phyloP scores from a whole-genome alignment of 2,113 vertebrate species.

The Halcyon malimbica region DNA sequence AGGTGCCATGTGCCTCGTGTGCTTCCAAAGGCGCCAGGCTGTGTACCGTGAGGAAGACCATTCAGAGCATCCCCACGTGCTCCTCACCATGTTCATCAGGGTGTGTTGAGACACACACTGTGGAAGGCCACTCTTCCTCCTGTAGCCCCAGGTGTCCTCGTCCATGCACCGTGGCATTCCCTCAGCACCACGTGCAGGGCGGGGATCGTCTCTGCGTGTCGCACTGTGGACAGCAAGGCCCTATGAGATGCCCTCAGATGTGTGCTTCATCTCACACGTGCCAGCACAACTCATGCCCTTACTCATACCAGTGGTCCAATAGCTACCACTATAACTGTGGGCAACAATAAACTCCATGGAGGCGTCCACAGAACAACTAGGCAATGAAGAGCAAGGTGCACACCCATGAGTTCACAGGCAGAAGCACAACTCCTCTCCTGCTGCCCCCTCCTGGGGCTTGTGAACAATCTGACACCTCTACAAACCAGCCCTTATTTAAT shows the following conservation, averaged over 20 bases:
- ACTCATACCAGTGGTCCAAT: conserved; percentile 44
- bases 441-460: neutral
- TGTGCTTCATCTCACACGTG: rapidly evolving
- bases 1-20: rapidly evolving
- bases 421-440: neutral
- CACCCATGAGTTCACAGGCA: neutral
- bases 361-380: too few species aligned
- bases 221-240: neutral
- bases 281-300: neutral
- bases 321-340: conserved; percentile 30
- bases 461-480: neutral
- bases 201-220: neutral
- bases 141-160: neutral
- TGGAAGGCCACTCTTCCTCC: neutral
- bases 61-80: neutral
- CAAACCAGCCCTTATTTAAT: neutral
- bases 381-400: neutral
- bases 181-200: neutral
- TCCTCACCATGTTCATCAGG: rapidly evolving
- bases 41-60: neutral
- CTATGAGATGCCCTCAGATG: neutral
- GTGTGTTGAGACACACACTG: neutral
- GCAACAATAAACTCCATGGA: neutral
- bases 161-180: rapidly evolving
- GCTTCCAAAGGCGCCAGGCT: rapidly evolving